Base-by-base conservation (phyloP, 64 coral and sea anemone species). In the Porites australiensis region DNA sequence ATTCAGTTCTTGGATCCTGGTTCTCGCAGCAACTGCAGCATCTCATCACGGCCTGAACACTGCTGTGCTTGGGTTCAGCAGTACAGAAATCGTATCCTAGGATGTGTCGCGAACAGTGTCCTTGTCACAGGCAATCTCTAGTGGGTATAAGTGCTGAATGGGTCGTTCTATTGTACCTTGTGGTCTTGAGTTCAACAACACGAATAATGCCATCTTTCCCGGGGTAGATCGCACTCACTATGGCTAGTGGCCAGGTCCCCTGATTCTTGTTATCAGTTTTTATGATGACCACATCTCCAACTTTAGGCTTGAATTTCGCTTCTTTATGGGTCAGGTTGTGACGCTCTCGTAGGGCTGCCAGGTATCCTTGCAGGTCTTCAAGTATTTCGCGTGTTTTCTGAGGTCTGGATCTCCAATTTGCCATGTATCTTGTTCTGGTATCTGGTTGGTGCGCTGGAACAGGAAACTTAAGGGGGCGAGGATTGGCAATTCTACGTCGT, bases 291-390 rank as follows among this genome's bases (percentile, higher is more conserved):
- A 79, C 88, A 67, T 89, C 88, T 75, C 77, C 77, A 15, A 49
- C 18, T 61, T 87, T n/a, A 44, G 67, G 75, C 58, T 93, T 51
- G 47, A 72, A 78, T 48, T 82, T 93, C 15, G 13, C 22, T 21
- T 65, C 63, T 68, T 64, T 79, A 59, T 93, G 91, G 2, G 82
- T 82, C 44, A 93, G 70, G 60, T 79, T 81, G 76, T 93, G 91
- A 11, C 85, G 50, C 79, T 93, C 85, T 22, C 86, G 63, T 61
- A 88, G 60, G 23, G 86, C 85, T 44, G 61, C 58, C 1, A 93
- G 47, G 50, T 94, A 94, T 83, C 77, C 63, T 94, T 94, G 58
- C 75, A 89, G 57, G 50, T 50, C 27, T 60, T 52, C 23, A 94
- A 45, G 45, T 88, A 94, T 54, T 94, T 94, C 9, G 77, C 92